Conservation (phyloP, 2,888 invertebrate species). For the Aethes cnicana region DNA sequence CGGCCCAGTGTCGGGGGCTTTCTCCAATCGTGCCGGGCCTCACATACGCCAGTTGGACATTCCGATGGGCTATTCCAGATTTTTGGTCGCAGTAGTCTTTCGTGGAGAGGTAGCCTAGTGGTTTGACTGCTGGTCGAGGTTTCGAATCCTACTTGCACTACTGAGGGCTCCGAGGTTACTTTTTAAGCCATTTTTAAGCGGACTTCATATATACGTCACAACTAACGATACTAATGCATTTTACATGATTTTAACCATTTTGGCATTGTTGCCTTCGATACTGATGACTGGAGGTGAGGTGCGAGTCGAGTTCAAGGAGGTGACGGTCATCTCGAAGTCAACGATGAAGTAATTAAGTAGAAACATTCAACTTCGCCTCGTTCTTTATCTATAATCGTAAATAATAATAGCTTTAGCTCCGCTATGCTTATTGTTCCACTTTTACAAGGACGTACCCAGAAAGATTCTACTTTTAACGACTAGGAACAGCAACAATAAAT, state of each 20-base stretch:
- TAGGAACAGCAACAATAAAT: constrained; percentile 3
- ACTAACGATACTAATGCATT: too few relatives aligned
- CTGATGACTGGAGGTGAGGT: too few relatives aligned
- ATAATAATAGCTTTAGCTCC: constrained; percentile 8
- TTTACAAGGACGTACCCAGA: neutral
- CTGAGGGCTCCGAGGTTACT: too few relatives aligned
- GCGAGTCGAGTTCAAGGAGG: too few relatives aligned
- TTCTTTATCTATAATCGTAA: neutral
- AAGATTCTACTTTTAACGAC: constrained; percentile 6
- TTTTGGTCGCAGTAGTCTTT: neutral
- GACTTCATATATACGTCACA: too few relatives aligned
- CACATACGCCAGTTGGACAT: constrained; percentile 30
- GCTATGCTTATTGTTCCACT: constrained; percentile 5
- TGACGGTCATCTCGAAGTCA: neutral
- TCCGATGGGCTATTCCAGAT: constrained; percentile 7
- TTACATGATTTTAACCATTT: too few relatives aligned
- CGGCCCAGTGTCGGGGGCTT: constrained; percentile 68
- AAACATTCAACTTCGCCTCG: neutral
- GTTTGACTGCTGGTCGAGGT: too few relatives aligned
- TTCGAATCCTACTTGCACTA: too few relatives aligned
- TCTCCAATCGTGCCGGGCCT: constrained; percentile 36
- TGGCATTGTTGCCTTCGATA: too few relatives aligned
- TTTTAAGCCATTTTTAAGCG: too few relatives aligned
- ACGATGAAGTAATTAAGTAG: neutral
- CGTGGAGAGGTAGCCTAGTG: too few relatives aligned